Base-by-base conservation (phyloP, 2,113 vertebrate species). In the Spilogale gracilis region DNA sequence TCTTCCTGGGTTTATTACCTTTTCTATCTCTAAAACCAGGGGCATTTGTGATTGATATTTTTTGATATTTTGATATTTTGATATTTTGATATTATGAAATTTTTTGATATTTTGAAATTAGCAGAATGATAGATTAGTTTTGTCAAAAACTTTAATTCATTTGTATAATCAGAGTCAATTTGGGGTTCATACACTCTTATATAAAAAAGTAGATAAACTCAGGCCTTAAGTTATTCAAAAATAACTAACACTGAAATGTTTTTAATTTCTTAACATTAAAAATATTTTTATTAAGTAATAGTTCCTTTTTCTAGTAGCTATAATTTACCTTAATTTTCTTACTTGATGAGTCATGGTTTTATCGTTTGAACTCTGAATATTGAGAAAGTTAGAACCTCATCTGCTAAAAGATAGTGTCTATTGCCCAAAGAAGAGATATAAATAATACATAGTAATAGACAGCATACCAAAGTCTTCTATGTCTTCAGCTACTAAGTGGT, bases 111-210 rank as follows among this genome's bases (percentile, higher is more conserved):
- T 38, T 38, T 38, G 38, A 38, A 38, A 69, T 69, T 76, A 87
- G 3, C 7, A 91, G 17, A 81, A 90, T 93, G 6, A 38, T 60
- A 83, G 32, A 32, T 93, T 92, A 23, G 12, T 89, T 88, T 73
- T 93, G 73, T 71, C 11, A 63, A 50, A 92, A 17, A 32, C 3
- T 10, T 61, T 91, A 71, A 81, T 80, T 91, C 6, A 56, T 87
- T 91, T 91, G 2, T 83, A 67, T 79, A 96, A 95, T 92, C 16
- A 92, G 18, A 95, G 89, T 80, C 74, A 56, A n/a, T 83, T 4
- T 61, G 92, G 90, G 16, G 27, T 67, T 95, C 48, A 87, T 38
- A 91, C 20, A 43, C 61, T 71, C 17, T 84, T 86, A 86, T 65
- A 71, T n/a, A 63, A 67, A 93, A 78, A 87, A 3, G 0, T 89